Percentiles rank a stretch among this genome's conserved stretches.
These are phyloP conservation scores for Pangasius mekongensis DNA, from an alignment of 2,797 vertebrate species.

Conservation along the genomic window DNA sequence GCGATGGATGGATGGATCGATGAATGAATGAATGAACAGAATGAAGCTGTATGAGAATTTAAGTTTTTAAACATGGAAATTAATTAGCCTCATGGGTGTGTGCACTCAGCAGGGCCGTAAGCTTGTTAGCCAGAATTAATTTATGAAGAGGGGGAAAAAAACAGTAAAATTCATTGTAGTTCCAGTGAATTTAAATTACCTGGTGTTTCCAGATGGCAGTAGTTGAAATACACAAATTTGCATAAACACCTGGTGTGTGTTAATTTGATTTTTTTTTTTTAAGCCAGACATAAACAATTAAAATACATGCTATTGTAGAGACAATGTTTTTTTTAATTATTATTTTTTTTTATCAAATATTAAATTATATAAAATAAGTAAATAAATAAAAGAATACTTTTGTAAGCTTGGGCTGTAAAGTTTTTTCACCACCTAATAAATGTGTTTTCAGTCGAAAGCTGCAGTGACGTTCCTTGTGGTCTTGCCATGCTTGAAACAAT, in stretches of 20 bases:
- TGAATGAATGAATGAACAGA: background rate
- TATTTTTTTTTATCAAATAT: background rate
- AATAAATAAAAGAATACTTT: background rate
- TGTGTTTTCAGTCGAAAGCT: background rate
- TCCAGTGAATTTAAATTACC: constrained; percentile 8
- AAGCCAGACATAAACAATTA: constrained; percentile 10
- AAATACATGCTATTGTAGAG: background rate
- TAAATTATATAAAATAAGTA: background rate
- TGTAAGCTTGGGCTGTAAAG: background rate
- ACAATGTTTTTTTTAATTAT: background rate
- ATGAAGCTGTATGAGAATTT: constrained; percentile 19
- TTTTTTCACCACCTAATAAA: background rate
- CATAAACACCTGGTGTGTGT: constrained; percentile 32
- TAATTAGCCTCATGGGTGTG: constrained; percentile 41
- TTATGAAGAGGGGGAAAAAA: background rate
- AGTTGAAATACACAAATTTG: constrained; percentile 18
- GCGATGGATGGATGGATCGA: background rate
- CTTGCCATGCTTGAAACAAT: constrained; percentile 17
- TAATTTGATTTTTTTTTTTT: background rate
- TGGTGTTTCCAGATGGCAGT: constrained; percentile 28
- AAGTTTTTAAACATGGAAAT: constrained; percentile 27
- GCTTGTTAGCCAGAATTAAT: constrained; percentile 37
- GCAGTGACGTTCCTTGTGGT: constrained; percentile 4
- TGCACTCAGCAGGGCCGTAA: constrained; percentile 20
- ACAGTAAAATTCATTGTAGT: constrained; percentile 13